Base-by-base conservation (phyloP, 2,888 invertebrate genomes). In the Agriopis marginaria region DNA sequence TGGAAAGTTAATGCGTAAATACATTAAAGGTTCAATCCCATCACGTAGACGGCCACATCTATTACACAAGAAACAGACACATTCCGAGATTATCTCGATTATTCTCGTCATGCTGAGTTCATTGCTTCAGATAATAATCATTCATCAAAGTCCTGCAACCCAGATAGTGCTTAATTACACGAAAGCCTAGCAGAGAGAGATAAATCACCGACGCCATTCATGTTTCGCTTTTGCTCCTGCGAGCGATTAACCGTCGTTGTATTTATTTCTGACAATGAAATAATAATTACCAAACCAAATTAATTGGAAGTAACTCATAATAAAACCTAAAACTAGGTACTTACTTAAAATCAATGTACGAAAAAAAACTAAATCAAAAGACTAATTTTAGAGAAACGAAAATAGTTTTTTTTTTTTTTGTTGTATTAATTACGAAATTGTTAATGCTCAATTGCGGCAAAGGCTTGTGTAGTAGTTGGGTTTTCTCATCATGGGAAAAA, bases 91-190 rank as follows among this genome's bases (percentile, higher is more conserved):
- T 56, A 59, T 54, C 53, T 50, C 32, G 32, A 32, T 32, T 32
- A 32, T 32, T 32, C 66, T 2, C 62, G 62, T 70, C 70, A 66
- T 51, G 69, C 56, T 42, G 59, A 58, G 66, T 70, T 70, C 70
- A 54, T 70, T 54, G 65, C 70, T 66, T 59, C 64, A 61, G 68
- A 65, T 65, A 54, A 53, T 56, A 65, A n/a, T 63, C 59, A 71
- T 74, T 67, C 64, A 74, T 74, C 73, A 73, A 74, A 55, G 73
- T 71, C 71, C 53, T 56, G 56, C 66, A 62, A 53, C 62, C 56
- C 66, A 60, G 68, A 70, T 66, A 66, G 66, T 68, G 62, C 65
- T 71, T 71, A 74, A 74, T 74, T 71, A 74, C 65, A 58, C 67
- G 58, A 69, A 54, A 47, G 51, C 63, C 54, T 55, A n/a, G 44